Base-by-base conservation (phyloP, 1,140 invertebrate species). In the Macrosteles quadrilineatus region DNA sequence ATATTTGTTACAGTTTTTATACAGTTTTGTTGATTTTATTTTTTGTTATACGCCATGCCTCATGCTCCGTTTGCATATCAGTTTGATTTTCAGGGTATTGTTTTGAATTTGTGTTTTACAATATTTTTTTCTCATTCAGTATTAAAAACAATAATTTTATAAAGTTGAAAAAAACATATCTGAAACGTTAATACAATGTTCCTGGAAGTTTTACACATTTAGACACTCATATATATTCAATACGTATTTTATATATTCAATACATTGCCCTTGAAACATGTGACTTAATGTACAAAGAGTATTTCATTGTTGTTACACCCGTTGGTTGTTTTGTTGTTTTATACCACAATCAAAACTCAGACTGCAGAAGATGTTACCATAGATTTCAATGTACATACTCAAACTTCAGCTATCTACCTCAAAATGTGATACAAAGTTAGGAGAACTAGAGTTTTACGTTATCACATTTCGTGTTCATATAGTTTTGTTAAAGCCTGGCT, bases 1-100 rank as follows among this genome's bases (percentile, higher is more conserved):
- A 59, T 59, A 30, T 59, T 59, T 59, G 55, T 59, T 59, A 59
- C 55, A 59, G 55, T 59, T 50, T 36, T 50, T 50, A 50, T 50
- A 50, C 21, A 23, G 47, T 50, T 59, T 59, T 59, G 55, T 59
- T 59, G 27, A 59, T 59, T 59, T 59, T 59, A 59, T 59, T 59
- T 50, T 59, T 59, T 59, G 55, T 59, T 59, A 59, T 59, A 29
- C 21, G 4, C 25, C 12, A 25, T 30, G 27, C 55, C 25, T 59
- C 25, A 29, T 30, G 21, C 14, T 36, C 32, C 32, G 14, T 36
- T 36, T 6, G 14, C 14, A 36, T 36, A 36, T 14, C 4, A 4
- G 4, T 36, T 6, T 36, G 4, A 36, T 14, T 36, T 36, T 36
- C 32, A 36, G 32, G 32, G 32, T 36, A 36, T 36, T 36, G 14